Evolutionary conservation across 2,113 vertebrate species (phyloP), one percentile per base, ranked within the genome.

Genomic region (Tringa solitaria): DNA sequence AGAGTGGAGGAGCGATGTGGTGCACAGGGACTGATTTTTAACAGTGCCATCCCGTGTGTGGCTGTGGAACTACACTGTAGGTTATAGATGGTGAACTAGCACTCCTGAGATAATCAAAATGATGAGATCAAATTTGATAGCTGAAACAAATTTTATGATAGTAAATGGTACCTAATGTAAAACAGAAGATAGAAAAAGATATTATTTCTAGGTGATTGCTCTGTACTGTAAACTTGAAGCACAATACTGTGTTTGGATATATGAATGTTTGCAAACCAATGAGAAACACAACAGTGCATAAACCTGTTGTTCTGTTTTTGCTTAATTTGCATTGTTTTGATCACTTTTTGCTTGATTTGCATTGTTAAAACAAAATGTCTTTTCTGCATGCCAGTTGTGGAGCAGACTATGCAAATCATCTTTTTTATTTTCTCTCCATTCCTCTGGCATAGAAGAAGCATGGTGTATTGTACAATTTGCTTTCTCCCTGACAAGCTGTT

Each of bases 31-130:
- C 21, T 65, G 60, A 90, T 93, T 97, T 97, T 95, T 87, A 80
- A 87, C 74, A 97, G 80, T 93, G 96, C 96, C 97, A 97, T 96
- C 96, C 97, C 6, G 86, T 97, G 97, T 95, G 46, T 43, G 27
- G 6, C 4, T 24, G 10, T 2, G 51, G 93, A 97, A 98, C 75
- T 96, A 74, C 92, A 89, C 37, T 79, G 81, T 13, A 84, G 54
- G 10, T 46, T 77, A 41, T 41, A n/a, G 28, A 11, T 3, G 1
- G 72, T 41, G 43, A 93, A 35, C 46, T 12, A 12, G 26, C 23
- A 74, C 26, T 24, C 41, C 12, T 17, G 45, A 68, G 37, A 79
- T n/a, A 84, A 27, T 13, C 6, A 4, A 35, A 53, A 67, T 81
- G 14, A 21, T 73, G 8, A 12, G 18, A 28, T 57, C 12, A 69